Conservation (phyloP, 1,140 invertebrate species). For the Spodoptera frugiperda region DNA sequence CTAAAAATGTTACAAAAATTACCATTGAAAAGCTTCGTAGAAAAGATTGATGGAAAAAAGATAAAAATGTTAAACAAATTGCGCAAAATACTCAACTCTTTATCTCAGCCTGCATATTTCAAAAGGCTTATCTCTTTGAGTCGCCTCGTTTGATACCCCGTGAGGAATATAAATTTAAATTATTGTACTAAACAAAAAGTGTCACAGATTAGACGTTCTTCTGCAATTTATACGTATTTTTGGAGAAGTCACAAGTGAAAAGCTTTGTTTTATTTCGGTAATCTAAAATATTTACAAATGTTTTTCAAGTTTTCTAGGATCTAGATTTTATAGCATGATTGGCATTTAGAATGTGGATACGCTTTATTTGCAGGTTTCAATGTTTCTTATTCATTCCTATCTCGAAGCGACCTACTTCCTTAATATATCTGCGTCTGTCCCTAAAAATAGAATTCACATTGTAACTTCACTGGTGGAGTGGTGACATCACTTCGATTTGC, state of each 20-base stretch:
- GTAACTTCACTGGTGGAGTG: slow-evolving; percentile 7
- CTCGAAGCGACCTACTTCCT: neutral
- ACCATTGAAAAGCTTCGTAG: slow-evolving; percentile 5
- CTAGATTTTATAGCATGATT: neutral
- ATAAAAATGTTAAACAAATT: slow-evolving; percentile 34
- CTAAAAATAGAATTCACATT: slow-evolving; percentile 33
- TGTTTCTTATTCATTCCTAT: slow-evolving; percentile 6
- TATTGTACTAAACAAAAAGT: slow-evolving; percentile 33
- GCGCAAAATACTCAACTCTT: slow-evolving; percentile 45
- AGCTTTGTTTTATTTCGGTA: neutral
- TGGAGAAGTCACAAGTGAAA: neutral
- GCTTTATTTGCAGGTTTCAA: neutral
- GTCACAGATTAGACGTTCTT: slow-evolving; percentile 19
- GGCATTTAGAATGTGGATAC: neutral
- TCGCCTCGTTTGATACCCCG: slow-evolving; percentile 8
- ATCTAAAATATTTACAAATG: neutral
- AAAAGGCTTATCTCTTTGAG: slow-evolving; percentile 39
- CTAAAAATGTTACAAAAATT: slow-evolving; percentile 4
- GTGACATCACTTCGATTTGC: slow-evolving; percentile 45
- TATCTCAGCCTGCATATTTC: slow-evolving; percentile 42
- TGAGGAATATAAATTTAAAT: slow-evolving; percentile 33
- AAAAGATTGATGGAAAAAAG: slow-evolving; percentile 24
- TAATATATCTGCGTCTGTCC: slow-evolving; percentile 8
- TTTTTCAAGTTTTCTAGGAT: no score
- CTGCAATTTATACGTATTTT: slow-evolving; percentile 10